Conservation (phyloP, 2,113 vertebrate species). For the Sterna hirundo region DNA sequence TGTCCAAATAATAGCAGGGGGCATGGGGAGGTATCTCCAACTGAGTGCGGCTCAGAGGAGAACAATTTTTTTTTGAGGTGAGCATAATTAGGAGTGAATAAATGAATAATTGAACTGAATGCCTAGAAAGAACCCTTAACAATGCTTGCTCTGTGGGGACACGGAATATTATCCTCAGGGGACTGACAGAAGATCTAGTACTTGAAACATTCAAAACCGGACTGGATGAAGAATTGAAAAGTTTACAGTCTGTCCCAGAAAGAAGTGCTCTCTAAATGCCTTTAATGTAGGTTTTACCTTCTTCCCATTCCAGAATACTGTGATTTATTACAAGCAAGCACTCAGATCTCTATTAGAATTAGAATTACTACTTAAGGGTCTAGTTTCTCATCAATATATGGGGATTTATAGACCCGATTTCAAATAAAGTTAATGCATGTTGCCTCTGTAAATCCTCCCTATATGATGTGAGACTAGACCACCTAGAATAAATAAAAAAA, state of each 20-base stretch:
- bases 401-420: conserved; percentile 31
- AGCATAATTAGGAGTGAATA: conserved; percentile 59
- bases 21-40: conserved; percentile 36
- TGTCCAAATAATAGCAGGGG: conserved; percentile 48
- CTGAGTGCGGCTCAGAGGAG: neutral
- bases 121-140: conserved; percentile 20
- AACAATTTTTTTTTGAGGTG: conserved; percentile 56
- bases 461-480: neutral
- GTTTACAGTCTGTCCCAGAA: neutral
- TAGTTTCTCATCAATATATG: neutral
- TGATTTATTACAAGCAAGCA: conserved; percentile 1
- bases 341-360: conserved; percentile 18
- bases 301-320: neutral
- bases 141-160: conserved; percentile 24
- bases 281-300: neutral
- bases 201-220: neutral
- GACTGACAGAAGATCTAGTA: conserved; percentile 37
- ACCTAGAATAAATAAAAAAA: neutral
- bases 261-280: neutral
- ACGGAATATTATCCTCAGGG: conserved; percentile 18
- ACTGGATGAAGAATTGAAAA: conserved; percentile 19
- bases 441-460: neutral
- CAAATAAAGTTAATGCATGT: neutral
- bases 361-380: neutral
- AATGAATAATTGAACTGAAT: conserved; percentile 56